phyloP scores from a whole-genome alignment of 2,797 vertebrate species.

The Amphiprion clarkii region DNA sequence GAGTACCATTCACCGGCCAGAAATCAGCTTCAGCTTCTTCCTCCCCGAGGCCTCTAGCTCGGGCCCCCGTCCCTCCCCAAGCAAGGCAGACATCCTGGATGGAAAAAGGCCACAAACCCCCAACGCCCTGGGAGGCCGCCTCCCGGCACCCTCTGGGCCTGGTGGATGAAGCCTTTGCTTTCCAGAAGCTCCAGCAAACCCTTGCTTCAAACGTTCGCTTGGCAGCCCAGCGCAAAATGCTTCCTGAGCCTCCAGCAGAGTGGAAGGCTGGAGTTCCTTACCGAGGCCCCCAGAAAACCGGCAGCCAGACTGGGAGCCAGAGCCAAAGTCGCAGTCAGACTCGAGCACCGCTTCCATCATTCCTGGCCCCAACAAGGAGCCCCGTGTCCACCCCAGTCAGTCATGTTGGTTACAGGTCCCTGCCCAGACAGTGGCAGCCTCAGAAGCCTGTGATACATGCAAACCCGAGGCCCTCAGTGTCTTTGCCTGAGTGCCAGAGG shows the following conservation, averaged over 20 bases:
- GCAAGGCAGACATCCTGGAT: constrained; percentile 71
- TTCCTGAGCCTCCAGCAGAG: constrained; percentile 86
- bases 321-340: constrained; percentile 52
- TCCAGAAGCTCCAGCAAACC: constrained; percentile 89
- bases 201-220: constrained; percentile 88
- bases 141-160: constrained; percentile 91
- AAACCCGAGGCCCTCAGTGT: constrained; percentile 73
- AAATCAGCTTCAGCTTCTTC: constrained; percentile 78
- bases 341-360: constrained; percentile 55
- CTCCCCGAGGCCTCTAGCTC: constrained; percentile 79
- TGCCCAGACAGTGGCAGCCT: constrained; percentile 83
- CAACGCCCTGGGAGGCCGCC: constrained; percentile 94
- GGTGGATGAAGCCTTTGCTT: constrained; percentile 92
- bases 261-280: constrained; percentile 88
- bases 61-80: constrained; percentile 67
- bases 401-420: constrained; percentile 77
- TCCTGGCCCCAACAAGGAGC: constrained; percentile 73
- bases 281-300: constrained; percentile 62
- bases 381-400: constrained; percentile 66
- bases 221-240: constrained; percentile 90
- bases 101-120: constrained; percentile 84
- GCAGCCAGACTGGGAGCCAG: constrained; percentile 70
- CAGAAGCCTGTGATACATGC: constrained; percentile 84
- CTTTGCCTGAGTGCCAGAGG: constrained; percentile 80
- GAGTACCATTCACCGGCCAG: constrained; percentile 72